Percentiles rank a stretch among this genome's conserved stretches.
phyloP scores from a whole-genome alignment of 2,113 vertebrate genomes.

The Bubo blakistoni region DNA sequence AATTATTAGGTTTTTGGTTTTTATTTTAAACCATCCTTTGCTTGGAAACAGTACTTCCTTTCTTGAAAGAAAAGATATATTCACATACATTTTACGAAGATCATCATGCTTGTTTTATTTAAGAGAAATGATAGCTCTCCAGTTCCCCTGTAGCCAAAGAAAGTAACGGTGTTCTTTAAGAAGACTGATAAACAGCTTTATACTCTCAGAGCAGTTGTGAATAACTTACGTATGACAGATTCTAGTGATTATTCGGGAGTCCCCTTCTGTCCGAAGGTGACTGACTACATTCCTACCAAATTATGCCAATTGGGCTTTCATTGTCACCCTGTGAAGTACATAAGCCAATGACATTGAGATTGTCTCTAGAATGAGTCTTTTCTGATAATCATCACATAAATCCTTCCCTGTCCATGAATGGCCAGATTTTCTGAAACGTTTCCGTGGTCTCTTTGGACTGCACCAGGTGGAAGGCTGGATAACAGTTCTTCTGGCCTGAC shows the following conservation, averaged over 20 bases:
- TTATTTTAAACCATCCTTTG: conserved; percentile 24
- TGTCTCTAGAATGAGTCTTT: background rate
- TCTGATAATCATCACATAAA: background rate
- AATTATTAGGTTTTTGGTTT: conserved; percentile 35
- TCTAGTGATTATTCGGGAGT: background rate
- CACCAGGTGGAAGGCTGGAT: background rate
- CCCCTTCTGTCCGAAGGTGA: background rate
- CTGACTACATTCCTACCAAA: background rate
- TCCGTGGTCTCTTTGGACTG: background rate
- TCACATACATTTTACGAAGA: background rate
- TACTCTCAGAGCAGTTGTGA: background rate
- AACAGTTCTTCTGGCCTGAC: background rate
- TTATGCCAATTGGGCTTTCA: background rate
- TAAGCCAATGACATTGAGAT: background rate
- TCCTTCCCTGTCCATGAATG: background rate
- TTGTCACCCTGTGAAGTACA: background rate
- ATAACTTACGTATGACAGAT: background rate
- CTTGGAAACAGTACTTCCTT: background rate
- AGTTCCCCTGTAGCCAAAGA: background rate
- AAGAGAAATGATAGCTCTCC: background rate
- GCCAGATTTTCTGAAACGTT: background rate
- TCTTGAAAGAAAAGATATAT: background rate
- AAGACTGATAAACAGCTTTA: background rate
- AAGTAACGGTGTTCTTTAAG: background rate
- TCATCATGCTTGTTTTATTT: background rate